Evolutionary conservation across 2,797 vertebrate species (phyloP).

Genomic region (Vespertilio murinus): DNA sequence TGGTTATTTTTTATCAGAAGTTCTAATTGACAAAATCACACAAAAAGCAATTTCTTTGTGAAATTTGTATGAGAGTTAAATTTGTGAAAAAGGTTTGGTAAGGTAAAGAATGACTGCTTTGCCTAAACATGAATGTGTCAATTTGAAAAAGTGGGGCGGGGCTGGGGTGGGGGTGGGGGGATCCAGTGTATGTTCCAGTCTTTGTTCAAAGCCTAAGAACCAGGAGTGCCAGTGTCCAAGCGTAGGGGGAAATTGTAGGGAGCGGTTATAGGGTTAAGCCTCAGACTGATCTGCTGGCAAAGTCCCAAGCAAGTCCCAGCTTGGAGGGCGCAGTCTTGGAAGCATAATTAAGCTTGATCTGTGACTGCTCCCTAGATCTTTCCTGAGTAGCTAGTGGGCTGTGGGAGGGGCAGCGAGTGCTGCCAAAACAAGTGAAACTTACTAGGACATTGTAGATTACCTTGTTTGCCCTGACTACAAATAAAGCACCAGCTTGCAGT

Average conservation of each 20-base stretch:
- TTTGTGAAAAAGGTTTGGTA: not conserved
- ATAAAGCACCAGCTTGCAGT: no score
- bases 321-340: no score
- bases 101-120: not conserved
- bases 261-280: no score
- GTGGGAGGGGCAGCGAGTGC: no score
- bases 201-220: not conserved
- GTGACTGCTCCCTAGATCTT: no score
- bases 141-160: not conserved
- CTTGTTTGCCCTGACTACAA: no score
- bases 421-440: no score
- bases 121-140: not conserved
- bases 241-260: not conserved
- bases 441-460: no score
- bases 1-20: not conserved
- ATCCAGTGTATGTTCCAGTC: not conserved
- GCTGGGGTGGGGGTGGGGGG: fast-evolving
- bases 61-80: not conserved
- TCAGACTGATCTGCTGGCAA: no score
- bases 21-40: not conserved
- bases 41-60: not conserved
- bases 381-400: no score
- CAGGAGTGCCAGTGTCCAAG: not conserved
- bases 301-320: no score
- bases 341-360: no score